Percentiles rank a stretch among this genome's conserved stretches.
Evolutionary conservation across 2,797 vertebrate species (phyloP).

Genomic region (Eulemur albifrons): DNA sequence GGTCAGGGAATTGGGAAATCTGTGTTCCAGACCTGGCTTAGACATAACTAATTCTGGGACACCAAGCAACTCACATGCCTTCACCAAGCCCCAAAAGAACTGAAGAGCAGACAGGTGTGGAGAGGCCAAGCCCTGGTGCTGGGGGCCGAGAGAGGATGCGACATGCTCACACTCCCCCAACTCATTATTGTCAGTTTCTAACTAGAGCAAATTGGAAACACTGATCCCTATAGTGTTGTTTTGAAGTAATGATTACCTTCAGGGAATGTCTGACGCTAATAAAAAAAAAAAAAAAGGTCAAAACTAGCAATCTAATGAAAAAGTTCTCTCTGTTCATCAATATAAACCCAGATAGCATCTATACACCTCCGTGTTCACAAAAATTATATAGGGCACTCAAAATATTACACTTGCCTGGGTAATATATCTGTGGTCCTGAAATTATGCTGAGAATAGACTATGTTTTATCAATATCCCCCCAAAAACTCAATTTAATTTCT

Average conservation of each 20-base stretch:
- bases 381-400: neutral
- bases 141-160: neutral
- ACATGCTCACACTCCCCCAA: rapidly evolving
- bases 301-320: slow-evolving; percentile 47
- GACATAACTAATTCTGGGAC: neutral
- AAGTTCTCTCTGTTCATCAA: neutral
- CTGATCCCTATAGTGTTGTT: neutral
- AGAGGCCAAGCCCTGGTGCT: neutral
- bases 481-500: slow-evolving; percentile 24
- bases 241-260: neutral
- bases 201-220: neutral
- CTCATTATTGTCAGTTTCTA: neutral
- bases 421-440: neutral
- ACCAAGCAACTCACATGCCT: neutral
- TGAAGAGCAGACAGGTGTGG: neutral
- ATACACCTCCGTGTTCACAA: neutral
- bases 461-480: neutral
- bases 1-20: neutral
- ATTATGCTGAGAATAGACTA: neutral
- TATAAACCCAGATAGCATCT: neutral
- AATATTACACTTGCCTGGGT: neutral
- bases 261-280: neutral
- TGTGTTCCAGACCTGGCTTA: neutral
- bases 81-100: neutral
- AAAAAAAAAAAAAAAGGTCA: neutral